phyloP scores from a whole-genome alignment of 2,888 invertebrate genomes.

The Nephrotoma flavescens region DNA sequence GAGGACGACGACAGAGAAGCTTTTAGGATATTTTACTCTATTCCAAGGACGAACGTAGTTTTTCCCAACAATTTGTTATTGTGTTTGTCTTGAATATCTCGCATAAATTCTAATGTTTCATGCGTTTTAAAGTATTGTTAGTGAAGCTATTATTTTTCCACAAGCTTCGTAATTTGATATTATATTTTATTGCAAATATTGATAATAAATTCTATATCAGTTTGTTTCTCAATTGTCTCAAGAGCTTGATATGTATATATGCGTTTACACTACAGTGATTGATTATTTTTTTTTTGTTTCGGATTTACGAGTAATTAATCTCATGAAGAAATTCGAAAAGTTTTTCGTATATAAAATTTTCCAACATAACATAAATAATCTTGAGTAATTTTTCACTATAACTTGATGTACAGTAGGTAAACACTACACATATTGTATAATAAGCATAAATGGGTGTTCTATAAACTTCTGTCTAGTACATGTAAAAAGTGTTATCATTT shows the following conservation, averaged over 20 bases:
- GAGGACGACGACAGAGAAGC: background rate
- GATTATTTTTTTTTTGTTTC: background rate
- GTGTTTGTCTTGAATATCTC: background rate
- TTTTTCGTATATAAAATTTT: background rate
- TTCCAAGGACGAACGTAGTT: background rate
- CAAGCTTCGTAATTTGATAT: background rate
- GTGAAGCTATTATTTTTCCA: background rate
- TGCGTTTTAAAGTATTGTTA: background rate
- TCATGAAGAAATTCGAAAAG: background rate
- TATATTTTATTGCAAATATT: background rate
- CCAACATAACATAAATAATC: background rate
- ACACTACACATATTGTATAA: no score
- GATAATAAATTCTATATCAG: background rate
- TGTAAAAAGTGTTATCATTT: background rate
- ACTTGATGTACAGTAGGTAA: no score
- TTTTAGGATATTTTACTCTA: background rate
- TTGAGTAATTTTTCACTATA: background rate
- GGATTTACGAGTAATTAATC: background rate
- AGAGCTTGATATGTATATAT: background rate
- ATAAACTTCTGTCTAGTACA: background rate
- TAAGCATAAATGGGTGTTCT: no score
- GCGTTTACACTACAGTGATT: background rate
- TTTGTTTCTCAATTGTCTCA: background rate
- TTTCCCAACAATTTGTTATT: background rate
- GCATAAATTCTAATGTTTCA: background rate